phyloP scores from a whole-genome alignment of 2,797 vertebrate species.

The Poecilia gillii region DNA sequence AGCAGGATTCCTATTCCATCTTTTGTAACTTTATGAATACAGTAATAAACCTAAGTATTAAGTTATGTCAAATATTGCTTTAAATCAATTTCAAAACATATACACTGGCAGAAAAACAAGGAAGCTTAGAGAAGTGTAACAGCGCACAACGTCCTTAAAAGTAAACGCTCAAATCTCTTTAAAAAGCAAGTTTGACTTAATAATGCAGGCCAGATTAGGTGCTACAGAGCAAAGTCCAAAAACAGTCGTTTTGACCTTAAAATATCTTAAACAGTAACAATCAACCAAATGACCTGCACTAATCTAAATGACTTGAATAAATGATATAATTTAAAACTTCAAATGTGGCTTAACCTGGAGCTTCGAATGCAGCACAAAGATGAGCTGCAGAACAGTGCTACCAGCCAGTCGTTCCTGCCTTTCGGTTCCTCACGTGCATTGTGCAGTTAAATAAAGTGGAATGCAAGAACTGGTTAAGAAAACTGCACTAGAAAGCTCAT shows the following conservation, averaged over 20 bases:
- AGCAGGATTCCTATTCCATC: not conserved
- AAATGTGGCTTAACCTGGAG: not conserved
- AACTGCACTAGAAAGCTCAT: constrained; percentile 37
- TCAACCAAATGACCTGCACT: not conserved
- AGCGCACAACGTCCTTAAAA: not conserved
- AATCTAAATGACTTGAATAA: not conserved
- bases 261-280: not conserved
- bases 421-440: constrained; percentile 8
- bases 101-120: not conserved
- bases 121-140: not conserved
- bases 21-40: not conserved
- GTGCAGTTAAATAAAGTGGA: constrained; percentile 11
- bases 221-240: constrained; percentile 4
- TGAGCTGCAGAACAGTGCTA: not conserved
- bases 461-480: constrained; percentile 3
- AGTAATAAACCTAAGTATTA: not conserved
- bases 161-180: not conserved
- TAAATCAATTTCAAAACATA: not conserved
- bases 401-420: not conserved
- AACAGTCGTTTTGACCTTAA: not conserved
- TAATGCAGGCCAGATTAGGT: not conserved
- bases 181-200: not conserved
- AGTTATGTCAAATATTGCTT: not conserved
- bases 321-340: not conserved
- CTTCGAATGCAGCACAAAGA: not conserved